These are phyloP conservation scores for Pteronura brasiliensis DNA, from an alignment of 2,113 vertebrate species.

Conservation along the genomic window DNA sequence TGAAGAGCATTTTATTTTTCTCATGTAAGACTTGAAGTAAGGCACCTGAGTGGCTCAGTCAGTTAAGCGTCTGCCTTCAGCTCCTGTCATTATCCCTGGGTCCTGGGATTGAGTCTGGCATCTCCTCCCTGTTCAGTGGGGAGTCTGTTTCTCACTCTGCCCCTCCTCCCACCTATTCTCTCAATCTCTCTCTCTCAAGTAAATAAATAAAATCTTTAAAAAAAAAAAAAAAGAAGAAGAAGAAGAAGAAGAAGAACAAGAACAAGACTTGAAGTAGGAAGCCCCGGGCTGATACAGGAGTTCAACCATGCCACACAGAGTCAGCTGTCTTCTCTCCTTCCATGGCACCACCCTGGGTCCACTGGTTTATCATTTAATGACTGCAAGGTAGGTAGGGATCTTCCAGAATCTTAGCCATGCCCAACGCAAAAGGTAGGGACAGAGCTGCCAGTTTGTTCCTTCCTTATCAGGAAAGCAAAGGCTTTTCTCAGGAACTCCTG, in stretches of 20 bases:
- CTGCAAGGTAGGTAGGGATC: neutral
- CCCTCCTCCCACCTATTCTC: neutral
- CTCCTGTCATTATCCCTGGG: neutral
- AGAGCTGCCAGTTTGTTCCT: no score
- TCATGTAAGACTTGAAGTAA: neutral
- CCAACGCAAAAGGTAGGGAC: neutral
- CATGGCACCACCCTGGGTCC: neutral
- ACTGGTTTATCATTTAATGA: neutral
- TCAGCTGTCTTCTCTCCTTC: neutral
- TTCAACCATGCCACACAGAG: neutral
- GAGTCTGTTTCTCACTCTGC: neutral
- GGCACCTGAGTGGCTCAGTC: neutral
- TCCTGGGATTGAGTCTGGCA: neutral
- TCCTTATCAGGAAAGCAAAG: neutral
- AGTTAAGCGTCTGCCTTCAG: neutral
- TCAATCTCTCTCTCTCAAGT: neutral
- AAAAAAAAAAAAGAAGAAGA: no score
- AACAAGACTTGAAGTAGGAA: no score
- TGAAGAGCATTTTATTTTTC: neutral
- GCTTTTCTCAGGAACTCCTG: neutral
- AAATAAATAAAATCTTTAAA: neutral
- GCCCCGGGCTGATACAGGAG: no score
- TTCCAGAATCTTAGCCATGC: neutral
- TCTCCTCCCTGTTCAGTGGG: neutral
- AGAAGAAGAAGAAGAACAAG: no score